phyloP scores from a whole-genome alignment of 2,888 invertebrate genomes.

The Pteria penguin region DNA sequence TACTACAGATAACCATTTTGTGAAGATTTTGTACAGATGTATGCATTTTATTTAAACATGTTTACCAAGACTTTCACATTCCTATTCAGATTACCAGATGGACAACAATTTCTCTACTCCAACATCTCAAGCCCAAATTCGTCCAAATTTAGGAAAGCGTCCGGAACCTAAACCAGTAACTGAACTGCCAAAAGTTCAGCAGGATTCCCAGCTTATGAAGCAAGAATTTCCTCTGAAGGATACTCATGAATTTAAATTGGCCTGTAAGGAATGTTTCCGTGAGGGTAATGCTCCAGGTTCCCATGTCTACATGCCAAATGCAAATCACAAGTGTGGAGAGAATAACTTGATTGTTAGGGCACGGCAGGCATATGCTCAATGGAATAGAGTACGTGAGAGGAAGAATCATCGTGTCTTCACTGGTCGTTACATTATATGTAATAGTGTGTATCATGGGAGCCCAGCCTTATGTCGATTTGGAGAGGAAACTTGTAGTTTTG shows the following conservation, averaged over 20 bases:
- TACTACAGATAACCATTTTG: too few species aligned
- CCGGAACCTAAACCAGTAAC: constrained; percentile 33
- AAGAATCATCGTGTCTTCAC: constrained; percentile 69
- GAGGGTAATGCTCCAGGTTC: constrained; percentile 46
- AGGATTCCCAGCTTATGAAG: neutral
- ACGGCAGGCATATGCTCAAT: constrained; percentile 42
- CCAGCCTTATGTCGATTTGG: constrained; percentile 61
- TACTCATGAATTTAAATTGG: constrained; percentile 56
- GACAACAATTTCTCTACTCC: constrained; percentile 7
- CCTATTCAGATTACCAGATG: neutral
- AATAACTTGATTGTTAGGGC: constrained; percentile 63
- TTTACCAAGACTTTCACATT: too few species aligned
- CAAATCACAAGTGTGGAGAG: constrained; percentile 68
- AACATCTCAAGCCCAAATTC: constrained; percentile 17
- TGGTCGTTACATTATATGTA: constrained; percentile 71
- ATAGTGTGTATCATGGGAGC: constrained; percentile 55
- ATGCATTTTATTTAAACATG: too few species aligned
- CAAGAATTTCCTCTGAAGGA: constrained; percentile 49
- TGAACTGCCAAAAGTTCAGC: neutral
- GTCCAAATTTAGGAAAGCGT: constrained; percentile 24
- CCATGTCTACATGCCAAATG: constrained; percentile 44
- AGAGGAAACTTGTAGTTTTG: constrained; percentile 70
- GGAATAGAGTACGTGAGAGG: constrained; percentile 69
- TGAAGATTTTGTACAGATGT: too few species aligned
- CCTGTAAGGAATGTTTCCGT: constrained; percentile 62